Percentiles rank a stretch among this genome's conserved stretches.
Evolutionary conservation across 2,797 vertebrate species (phyloP).

Genomic region (Fringilla coelebs): DNA sequence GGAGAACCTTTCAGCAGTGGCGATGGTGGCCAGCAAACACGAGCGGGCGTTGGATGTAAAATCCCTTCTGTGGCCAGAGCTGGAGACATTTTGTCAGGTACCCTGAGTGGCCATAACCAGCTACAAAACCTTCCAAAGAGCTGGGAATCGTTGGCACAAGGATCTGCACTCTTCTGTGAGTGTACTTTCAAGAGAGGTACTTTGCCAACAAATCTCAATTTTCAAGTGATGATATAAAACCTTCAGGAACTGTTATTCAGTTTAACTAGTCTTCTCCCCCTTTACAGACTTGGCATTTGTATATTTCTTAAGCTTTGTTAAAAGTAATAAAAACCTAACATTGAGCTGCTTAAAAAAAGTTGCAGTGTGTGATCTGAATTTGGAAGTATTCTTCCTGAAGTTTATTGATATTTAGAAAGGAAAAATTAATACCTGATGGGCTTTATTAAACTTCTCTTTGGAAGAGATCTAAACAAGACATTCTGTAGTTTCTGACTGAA

Average conservation of each 20-base stretch:
- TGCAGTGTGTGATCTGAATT: background rate
- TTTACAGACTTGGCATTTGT: background rate
- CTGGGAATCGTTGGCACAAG: background rate
- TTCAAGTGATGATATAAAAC: background rate
- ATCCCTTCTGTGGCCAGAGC: background rate
- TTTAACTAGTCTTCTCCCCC: background rate
- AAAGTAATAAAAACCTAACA: background rate
- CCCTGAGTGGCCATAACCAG: background rate
- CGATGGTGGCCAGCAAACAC: background rate
- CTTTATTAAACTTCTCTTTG: background rate
- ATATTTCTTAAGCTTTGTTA: background rate
- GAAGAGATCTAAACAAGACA: background rate
- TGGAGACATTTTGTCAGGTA: background rate
- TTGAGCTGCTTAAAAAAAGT: background rate
- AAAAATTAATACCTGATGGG: background rate
- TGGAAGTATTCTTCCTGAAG: background rate
- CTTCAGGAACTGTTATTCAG: background rate
- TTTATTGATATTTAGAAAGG: background rate
- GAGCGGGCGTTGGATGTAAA: rapidly evolving
- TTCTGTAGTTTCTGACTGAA: background rate
- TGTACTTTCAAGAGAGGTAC: background rate
- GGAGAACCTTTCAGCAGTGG: background rate
- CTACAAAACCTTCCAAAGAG: background rate
- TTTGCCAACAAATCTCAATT: background rate
- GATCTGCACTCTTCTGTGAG: background rate